Conservation (phyloP, 2,888 invertebrate genomes). For the Dicyrtoma fusca region DNA sequence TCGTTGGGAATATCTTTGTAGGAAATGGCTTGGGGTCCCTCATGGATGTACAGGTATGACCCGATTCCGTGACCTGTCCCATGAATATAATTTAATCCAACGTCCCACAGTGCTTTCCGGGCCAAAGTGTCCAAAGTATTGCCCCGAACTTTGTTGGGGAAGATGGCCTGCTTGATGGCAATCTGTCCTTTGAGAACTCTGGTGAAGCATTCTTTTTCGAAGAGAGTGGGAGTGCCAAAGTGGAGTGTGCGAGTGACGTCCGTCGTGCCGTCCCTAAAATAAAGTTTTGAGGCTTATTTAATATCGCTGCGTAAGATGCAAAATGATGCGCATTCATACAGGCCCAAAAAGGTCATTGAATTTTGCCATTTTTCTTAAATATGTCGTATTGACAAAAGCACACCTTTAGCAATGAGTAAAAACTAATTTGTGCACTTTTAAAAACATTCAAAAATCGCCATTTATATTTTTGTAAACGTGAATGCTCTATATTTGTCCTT, state of each 20-base stretch:
- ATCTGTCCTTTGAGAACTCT: constrained; percentile 89
- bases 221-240: constrained; percentile 73
- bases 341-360: too few relatives aligned
- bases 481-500: too few relatives aligned
- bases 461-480: too few relatives aligned
- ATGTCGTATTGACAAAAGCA: too few relatives aligned
- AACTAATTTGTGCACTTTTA: too few relatives aligned
- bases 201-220: constrained; percentile 82
- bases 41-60: constrained; percentile 81
- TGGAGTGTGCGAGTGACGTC: constrained; percentile 82
- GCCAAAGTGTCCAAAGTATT: constrained; percentile 61
- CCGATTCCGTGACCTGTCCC: constrained; percentile 91
- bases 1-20: constrained; percentile 70
- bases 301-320: too few relatives aligned
- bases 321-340: too few relatives aligned
- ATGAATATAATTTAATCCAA: constrained; percentile 87
- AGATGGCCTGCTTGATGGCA: constrained; percentile 71
- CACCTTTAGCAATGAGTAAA: too few relatives aligned
- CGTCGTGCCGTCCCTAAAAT: constrained; percentile 48
- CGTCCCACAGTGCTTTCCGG: constrained; percentile 79
- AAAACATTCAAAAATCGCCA: too few relatives aligned
- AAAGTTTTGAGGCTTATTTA: constrained; percentile 4
- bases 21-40: constrained; percentile 83
- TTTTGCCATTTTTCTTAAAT: too few relatives aligned
- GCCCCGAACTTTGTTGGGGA: constrained; percentile 73